Evolutionary conservation across 2,797 vertebrate species (phyloP).

Genomic region (Tokudaia muenninki): DNA sequence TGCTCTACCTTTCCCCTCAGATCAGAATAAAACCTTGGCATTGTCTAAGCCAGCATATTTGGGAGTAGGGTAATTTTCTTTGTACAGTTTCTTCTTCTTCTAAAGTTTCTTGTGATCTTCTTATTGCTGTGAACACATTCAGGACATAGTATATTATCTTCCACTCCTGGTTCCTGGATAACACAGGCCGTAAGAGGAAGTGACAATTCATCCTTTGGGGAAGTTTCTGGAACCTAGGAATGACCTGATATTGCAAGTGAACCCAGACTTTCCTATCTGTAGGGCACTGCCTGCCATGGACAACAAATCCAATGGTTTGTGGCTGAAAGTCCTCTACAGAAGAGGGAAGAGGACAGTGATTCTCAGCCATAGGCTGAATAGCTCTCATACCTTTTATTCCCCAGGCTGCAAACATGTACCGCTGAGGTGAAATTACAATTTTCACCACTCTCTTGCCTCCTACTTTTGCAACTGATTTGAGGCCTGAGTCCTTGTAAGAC

Average conservation of each 20-base stretch:
- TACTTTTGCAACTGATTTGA: background rate
- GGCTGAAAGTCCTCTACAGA: background rate
- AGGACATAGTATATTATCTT: background rate
- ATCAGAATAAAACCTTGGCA: background rate
- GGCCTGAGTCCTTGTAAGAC: background rate
- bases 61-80: background rate
- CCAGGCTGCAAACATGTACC: background rate
- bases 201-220: background rate
- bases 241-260: background rate
- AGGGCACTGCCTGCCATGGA: background rate
- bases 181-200: background rate
- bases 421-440: background rate
- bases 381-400: background rate
- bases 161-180: background rate
- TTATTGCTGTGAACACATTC: background rate
- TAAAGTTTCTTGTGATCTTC: background rate
- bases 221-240: background rate
- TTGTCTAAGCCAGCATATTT: background rate
- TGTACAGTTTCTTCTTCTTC: background rate
- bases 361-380: background rate
- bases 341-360: background rate
- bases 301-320: background rate
- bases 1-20: background rate
- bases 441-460: background rate
- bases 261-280: no score